Percentiles rank a stretch among this genome's conserved stretches.
These are phyloP conservation scores for Tyto alba DNA, from an alignment of 2,113 vertebrate genomes.

Conservation along the genomic window DNA sequence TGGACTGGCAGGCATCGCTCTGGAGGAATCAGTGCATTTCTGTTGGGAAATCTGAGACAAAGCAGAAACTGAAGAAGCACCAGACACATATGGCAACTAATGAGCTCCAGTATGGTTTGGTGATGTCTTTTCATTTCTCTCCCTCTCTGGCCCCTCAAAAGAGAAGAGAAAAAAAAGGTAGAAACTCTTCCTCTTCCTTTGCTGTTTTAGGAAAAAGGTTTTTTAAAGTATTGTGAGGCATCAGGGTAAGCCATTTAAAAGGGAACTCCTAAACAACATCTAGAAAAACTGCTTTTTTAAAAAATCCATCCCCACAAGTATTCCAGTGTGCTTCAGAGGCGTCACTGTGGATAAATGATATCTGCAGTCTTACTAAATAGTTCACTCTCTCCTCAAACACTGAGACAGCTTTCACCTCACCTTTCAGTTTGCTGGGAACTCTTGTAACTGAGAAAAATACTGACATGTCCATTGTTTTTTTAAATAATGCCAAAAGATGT, in stretches of 20 bases:
- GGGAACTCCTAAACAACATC: neutral
- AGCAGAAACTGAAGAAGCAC: neutral
- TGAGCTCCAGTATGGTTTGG: neutral
- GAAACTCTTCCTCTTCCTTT: neutral
- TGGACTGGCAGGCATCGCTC: neutral
- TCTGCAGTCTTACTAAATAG: neutral
- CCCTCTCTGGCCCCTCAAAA: neutral
- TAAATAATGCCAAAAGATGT: neutral
- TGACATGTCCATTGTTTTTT: neutral
- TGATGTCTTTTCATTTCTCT: neutral
- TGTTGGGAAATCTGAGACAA: neutral
- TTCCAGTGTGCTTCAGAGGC: neutral
- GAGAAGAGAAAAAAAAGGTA: too few species aligned
- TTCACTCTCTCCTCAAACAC: neutral
- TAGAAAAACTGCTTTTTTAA: neutral
- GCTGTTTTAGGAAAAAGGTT: neutral
- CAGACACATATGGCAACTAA: neutral
- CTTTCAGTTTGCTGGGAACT: neutral
- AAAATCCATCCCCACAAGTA: neutral
- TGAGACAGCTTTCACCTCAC: neutral
- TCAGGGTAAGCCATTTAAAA: neutral
- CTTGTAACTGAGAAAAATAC: neutral
- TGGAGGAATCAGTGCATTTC: neutral
- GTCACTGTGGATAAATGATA: neutral
- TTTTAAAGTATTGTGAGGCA: neutral